Conservation (phyloP, 2,113 vertebrate species). For the Ptychochromis oligacanthus region DNA sequence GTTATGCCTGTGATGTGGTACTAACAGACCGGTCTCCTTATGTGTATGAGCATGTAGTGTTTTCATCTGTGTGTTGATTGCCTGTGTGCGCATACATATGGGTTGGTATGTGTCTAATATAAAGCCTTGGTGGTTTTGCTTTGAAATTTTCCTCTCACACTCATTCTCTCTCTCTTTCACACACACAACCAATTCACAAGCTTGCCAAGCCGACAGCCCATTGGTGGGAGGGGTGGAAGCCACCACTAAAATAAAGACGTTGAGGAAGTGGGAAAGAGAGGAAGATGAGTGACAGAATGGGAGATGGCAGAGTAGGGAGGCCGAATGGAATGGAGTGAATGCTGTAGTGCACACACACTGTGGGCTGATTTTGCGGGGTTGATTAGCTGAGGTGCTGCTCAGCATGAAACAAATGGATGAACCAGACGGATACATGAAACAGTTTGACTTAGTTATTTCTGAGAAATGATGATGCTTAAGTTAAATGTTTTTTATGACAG, state of each 20-base stretch:
- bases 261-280: slow-evolving; percentile 35
- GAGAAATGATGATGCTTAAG: too few relatives aligned
- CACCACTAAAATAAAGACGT: slow-evolving; percentile 22
- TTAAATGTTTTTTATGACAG: too few relatives aligned
- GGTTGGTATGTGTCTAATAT: too few relatives aligned
- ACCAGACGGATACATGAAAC: too few relatives aligned
- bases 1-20: too few relatives aligned
- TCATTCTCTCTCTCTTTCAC: background rate
- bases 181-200: too few relatives aligned
- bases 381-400: slow-evolving; percentile 17
- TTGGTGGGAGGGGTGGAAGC: slow-evolving; percentile 20
- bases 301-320: background rate
- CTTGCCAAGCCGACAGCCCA: slow-evolving; percentile 44
- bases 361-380: too few relatives aligned
- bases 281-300: slow-evolving; percentile 38
- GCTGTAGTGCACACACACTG: slow-evolving; percentile 6
- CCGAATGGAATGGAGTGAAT: slow-evolving; percentile 31
- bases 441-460: too few relatives aligned
- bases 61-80: too few relatives aligned
- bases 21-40: too few relatives aligned
- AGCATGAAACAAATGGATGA: slow-evolving; percentile 6
- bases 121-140: background rate
- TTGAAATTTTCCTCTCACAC: slow-evolving; percentile 1
- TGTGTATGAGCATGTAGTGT: too few relatives aligned
- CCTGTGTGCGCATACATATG: too few relatives aligned